These are phyloP conservation scores for Probosciger aterrimus DNA, from an alignment of 2,113 vertebrate species.

Conservation along the genomic window DNA sequence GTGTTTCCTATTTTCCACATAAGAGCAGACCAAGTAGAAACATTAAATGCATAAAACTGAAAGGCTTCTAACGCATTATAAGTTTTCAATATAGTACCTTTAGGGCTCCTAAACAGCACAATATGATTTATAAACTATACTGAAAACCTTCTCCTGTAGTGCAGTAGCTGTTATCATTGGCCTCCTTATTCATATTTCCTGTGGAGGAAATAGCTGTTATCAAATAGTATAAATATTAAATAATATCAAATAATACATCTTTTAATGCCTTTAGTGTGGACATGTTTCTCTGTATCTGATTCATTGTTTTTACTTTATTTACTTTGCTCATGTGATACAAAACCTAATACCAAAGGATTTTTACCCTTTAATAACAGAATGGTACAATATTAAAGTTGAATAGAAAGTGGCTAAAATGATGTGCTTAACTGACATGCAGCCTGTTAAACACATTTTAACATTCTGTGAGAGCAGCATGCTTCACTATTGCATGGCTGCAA, in stretches of 20 bases:
- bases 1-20: conserved; percentile 1
- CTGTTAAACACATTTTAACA: neutral
- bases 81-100: conserved; percentile 4
- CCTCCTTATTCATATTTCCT: conserved; percentile 44
- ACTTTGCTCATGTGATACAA: neutral
- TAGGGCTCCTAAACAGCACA: conserved; percentile 9
- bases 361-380: neutral
- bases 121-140: conserved; percentile 44
- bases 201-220: conserved; percentile 34
- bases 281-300: neutral
- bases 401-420: neutral
- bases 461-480: neutral
- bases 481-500: neutral
- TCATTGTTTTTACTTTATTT: conserved; percentile 22
- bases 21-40: neutral
- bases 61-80: neutral
- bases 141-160: conserved; percentile 16
- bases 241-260: neutral
- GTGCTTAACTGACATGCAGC: neutral
- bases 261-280: neutral
- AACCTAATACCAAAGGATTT: neutral
- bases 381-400: neutral
- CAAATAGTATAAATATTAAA: conserved; percentile 42
- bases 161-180: conserved; percentile 9
- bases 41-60: conserved; percentile 17